Evolutionary conservation across 2,113 vertebrate species (phyloP), one percentile per base, ranked within the genome.

Genomic region (Dipodomys spectabilis): DNA sequence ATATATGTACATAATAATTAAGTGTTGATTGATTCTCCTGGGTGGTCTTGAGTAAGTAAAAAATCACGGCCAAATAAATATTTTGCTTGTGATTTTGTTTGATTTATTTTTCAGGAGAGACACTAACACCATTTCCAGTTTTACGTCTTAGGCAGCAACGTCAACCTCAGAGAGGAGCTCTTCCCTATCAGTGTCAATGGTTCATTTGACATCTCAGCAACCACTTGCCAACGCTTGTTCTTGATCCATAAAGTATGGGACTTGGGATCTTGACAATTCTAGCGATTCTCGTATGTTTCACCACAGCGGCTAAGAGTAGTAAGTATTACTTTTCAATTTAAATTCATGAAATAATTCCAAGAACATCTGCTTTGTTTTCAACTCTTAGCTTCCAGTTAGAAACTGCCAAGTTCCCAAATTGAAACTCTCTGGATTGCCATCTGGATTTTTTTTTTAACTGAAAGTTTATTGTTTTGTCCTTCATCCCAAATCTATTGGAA

Each of bases 241-340:
- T 2, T 62, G 39, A 92, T 10, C 75, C 44, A 4, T 39, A 5
- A 7, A 94, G 30, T 64, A 94, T 90, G 94, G 45, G 35, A 69
- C 72, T 81, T 45, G 75, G 67, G 85, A 27, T 28, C 57, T 77
- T 71, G 39, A n/a, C 30, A 35, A 19, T 90, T 78, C 49, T 95
- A 53, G 88, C 74, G 49, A 2, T 77, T 83, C 27, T 79, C 5
- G 20, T 62, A 35, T 44, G 39, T 68, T 92, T 73, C 35, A 67
- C 57, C 44, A 71, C 57, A 67, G 49, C 32, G 65, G 77, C 60
- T 0, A 1, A 3, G 1, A 5, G 30, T 74, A 80, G 94, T 96
- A 92, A 94, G 96, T 95, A 93, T 49, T 80, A 30, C 28, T 90
- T 82, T 71, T 85, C 22, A 90, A n/a, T 60, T 80, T 67, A 25